Evolutionary conservation across 2,113 vertebrate species (phyloP).

Genomic region (Laticauda colubrina): DNA sequence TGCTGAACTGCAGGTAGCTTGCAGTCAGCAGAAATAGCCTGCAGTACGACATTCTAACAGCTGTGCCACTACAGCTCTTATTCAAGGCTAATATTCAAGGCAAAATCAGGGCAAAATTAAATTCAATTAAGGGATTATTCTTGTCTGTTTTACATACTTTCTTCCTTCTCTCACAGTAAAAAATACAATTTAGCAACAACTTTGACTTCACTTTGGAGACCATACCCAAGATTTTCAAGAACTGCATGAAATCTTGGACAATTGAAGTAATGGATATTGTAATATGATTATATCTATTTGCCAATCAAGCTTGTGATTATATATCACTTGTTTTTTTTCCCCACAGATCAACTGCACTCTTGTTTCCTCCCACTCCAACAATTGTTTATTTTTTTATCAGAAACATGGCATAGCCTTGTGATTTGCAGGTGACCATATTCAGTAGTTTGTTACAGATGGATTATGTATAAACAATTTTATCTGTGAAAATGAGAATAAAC

Average conservation of each 20-base stretch:
- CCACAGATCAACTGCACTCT: not conserved
- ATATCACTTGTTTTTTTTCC: not conserved
- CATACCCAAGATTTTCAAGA: not conserved
- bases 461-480: not conserved
- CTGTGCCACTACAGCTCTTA: too few species aligned
- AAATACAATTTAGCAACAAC: not conserved
- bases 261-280: not conserved
- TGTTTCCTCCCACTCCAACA: not conserved
- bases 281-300: not conserved
- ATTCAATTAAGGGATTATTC: not conserved
- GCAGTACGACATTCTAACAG: too few species aligned
- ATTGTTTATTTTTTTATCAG: not conserved
- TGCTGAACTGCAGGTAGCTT: too few species aligned
- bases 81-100: not conserved
- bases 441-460: not conserved
- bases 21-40: too few species aligned
- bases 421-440: not conserved
- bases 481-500: not conserved
- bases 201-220: not conserved
- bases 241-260: not conserved
- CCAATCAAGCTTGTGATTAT: not conserved
- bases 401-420: not conserved
- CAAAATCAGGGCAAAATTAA: not conserved
- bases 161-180: not conserved
- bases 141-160: not conserved